phyloP scores from a whole-genome alignment of 2,888 invertebrate genomes.

The Pediacus dermestoides region DNA sequence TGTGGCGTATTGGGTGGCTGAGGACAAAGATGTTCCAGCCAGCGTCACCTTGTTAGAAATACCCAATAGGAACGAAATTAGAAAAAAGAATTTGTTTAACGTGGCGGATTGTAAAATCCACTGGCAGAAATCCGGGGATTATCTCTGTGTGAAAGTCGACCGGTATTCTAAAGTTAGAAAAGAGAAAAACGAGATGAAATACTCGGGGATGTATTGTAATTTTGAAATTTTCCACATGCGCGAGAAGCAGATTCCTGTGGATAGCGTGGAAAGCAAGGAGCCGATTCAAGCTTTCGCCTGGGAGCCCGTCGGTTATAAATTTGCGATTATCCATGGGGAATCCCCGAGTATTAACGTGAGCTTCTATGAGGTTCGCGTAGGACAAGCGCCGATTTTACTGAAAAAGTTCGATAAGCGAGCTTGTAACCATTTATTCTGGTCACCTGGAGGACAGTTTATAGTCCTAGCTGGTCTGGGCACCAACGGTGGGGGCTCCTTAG shows the following conservation, averaged over 20 bases:
- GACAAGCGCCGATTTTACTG: constrained; percentile 80
- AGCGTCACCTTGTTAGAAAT: constrained; percentile 90
- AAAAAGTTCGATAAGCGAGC: constrained; percentile 87
- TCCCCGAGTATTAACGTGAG: constrained; percentile 79
- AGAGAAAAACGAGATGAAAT: constrained; percentile 90
- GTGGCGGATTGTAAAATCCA: constrained; percentile 98
- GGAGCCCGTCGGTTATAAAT: constrained; percentile 96
- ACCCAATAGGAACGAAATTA: constrained; percentile 82
- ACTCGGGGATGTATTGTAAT: constrained; percentile 95
- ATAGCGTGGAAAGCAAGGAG: constrained; percentile 94
- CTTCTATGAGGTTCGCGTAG: constrained; percentile 89
- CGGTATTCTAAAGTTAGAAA: constrained; percentile 79
- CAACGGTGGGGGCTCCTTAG: constrained; percentile 86
- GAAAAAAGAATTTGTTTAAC: constrained; percentile 94
- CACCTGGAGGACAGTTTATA: constrained; percentile 91
- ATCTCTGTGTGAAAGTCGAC: constrained; percentile 93
- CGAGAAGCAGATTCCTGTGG: constrained; percentile 91
- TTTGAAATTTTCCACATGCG: constrained; percentile 99
- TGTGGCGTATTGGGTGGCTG: constrained; percentile 97
- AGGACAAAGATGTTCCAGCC: constrained; percentile 94
- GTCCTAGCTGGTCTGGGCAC: constrained; percentile 85
- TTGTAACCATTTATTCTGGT: constrained; percentile 94
- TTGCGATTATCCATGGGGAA: constrained; percentile 96
- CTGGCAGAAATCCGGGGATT: constrained; percentile 98
- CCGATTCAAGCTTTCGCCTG: constrained; percentile 93